Base-by-base conservation (phyloP, 2,888 invertebrate genomes). In the Cenopis cana region DNA sequence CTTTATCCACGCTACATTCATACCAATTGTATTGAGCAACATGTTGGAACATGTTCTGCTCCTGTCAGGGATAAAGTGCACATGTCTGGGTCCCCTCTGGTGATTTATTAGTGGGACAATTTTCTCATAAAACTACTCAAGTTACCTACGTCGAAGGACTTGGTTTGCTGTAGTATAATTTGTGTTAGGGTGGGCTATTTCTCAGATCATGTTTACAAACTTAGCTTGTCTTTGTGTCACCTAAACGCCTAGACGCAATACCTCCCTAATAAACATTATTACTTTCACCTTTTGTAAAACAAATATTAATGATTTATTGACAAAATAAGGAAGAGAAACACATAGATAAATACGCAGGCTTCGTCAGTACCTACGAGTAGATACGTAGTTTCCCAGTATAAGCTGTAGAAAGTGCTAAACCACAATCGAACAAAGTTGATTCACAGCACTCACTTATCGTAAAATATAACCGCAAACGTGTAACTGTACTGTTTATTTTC, bases 21-120 rank as follows among this genome's bases (percentile, higher is more conserved):
- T 61, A 66, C n/a, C n/a, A n/a, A n/a, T 38, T 41, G 60, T 61
- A 66, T 49, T 11, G 60, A 14, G 60, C 54, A 55, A 74, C 80
- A 74, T 73, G 80, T 79, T 74, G 73, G 62, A 76, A 82, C 83
- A 76, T 78, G 83, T 78, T 75, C 62, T 57, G 66, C 68, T 74
- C 76, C 69, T 74, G 75, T 76, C 73, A 65, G 73, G 66, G 60
- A 56, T 57, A 67, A 59, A 74, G 71, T 72, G 54, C 69, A 73
- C 76, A 73, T 75, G 77, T 77, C 76, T 73, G 76, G 77, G 75
- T 76, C 74, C 75, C 74, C 73, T 73, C 59, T 68, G 68, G 68
- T 73, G 61, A 71, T 76, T 76, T 74, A 73, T 76, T 74, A 75
- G 74, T 72, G 74, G 74, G 75, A 74, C 76, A 77, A 79, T 79